Conservation (phyloP, 2,797 vertebrate species). For the Malurus splendens region DNA sequence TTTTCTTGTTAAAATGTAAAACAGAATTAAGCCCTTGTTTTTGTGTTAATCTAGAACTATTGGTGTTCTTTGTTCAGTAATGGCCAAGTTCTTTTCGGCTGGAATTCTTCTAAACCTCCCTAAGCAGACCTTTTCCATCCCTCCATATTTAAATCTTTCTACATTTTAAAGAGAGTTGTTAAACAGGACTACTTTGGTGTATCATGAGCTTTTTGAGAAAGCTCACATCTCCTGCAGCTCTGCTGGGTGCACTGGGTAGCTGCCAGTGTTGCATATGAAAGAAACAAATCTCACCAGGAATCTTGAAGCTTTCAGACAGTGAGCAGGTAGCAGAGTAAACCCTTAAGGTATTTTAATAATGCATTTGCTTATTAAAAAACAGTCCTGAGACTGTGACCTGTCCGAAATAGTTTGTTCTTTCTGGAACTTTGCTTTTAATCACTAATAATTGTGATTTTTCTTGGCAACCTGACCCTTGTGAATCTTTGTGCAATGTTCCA, state of each 20-base stretch:
- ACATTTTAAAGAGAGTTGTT: background rate
- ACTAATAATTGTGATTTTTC: slow-evolving; percentile 25
- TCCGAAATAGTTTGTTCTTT: slow-evolving; percentile 33
- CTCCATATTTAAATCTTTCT: background rate
- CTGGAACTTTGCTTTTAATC: slow-evolving; percentile 53
- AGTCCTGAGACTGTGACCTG: slow-evolving; percentile 18
- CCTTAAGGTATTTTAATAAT: slow-evolving; percentile 47
- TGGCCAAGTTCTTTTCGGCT: background rate
- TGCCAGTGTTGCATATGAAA: background rate
- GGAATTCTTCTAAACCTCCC: background rate
- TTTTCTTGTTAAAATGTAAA: background rate
- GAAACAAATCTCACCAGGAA: background rate
- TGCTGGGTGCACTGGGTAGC: background rate
- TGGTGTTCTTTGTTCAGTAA: background rate
- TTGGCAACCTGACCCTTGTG: slow-evolving; percentile 15
- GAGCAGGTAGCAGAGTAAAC: background rate
- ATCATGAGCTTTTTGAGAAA: background rate
- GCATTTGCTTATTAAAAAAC: slow-evolving; percentile 1
- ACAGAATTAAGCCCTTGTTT: background rate
- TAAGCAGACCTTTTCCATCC: background rate
- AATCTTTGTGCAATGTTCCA: slow-evolving; percentile 18
- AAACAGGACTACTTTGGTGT: background rate
- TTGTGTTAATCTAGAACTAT: background rate
- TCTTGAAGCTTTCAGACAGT: background rate
- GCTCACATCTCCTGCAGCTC: background rate